Conservation (phyloP, 2,888 invertebrate genomes). For the Alitta virens region DNA sequence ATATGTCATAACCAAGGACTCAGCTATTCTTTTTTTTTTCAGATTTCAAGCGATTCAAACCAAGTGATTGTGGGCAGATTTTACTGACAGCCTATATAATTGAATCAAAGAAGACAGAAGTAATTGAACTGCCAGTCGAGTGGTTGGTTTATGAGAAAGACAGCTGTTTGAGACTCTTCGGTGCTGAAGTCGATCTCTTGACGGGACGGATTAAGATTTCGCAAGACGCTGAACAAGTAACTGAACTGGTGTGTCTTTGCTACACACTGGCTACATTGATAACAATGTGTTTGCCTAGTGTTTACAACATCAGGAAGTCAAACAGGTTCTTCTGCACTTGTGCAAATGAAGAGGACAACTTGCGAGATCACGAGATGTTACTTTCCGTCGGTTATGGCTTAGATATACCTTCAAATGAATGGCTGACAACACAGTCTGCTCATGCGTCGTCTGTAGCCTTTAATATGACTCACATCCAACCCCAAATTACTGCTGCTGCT, state of each 20-base stretch:
- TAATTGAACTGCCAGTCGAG: no score
- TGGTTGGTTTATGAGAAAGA: neutral
- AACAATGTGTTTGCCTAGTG: neutral
- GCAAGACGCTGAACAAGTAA: neutral
- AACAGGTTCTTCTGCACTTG: neutral
- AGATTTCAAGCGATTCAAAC: no score
- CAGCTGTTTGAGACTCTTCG: neutral
- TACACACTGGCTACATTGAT: neutral
- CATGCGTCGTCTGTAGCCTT: no score
- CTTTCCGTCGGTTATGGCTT: neutral
- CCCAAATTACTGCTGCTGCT: no score
- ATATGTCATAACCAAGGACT: no score
- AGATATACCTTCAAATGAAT: neutral
- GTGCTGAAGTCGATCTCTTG: neutral
- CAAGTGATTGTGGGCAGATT: no score
- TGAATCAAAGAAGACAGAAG: no score
- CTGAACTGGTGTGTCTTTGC: neutral
- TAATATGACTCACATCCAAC: no score
- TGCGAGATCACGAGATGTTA: neutral
- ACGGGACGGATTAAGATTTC: neutral
- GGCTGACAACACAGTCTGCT: neutral
- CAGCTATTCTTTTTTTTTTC: no score
- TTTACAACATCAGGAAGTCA: neutral
- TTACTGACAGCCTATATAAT: no score
- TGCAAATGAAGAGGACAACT: neutral